Evolutionary conservation across 2,888 invertebrate species (phyloP).

Genomic region (Poecilobothrus nobilitatus): DNA sequence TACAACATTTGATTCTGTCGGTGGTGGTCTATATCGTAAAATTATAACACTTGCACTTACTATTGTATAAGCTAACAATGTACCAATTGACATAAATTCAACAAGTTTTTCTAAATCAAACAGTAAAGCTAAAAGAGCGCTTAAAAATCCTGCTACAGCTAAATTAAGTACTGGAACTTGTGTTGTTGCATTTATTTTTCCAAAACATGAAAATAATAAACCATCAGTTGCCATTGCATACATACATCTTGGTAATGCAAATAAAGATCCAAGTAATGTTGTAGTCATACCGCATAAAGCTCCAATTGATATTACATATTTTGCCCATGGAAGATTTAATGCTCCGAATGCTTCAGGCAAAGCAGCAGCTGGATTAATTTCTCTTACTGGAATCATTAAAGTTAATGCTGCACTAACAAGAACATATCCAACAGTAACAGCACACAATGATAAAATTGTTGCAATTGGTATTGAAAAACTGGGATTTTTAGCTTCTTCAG

Average conservation of each 20-base stretch:
- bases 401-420: constrained; percentile 75
- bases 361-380: constrained; percentile 67
- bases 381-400: constrained; percentile 67
- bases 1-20: constrained; percentile 46
- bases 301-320: constrained; percentile 73
- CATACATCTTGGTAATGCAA: constrained; percentile 75
- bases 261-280: constrained; percentile 74
- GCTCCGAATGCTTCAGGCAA: constrained; percentile 71
- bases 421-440: constrained; percentile 73
- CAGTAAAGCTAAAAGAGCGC: constrained; percentile 70
- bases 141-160: constrained; percentile 64
- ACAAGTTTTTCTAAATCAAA: constrained; percentile 85
- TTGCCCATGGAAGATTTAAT: constrained; percentile 72
- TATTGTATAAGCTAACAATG: constrained; percentile 79
- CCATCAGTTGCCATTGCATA: constrained; percentile 90
- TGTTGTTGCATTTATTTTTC: constrained; percentile 66
- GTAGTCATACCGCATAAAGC: constrained; percentile 90
- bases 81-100: constrained; percentile 91
- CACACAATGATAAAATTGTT: constrained; percentile 68
- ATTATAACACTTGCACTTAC: constrained; percentile 86
- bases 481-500: constrained; percentile 77
- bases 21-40: constrained; percentile 64
- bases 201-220: constrained; percentile 69
- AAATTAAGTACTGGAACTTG: constrained; percentile 72
- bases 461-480: constrained; percentile 73